Percentiles rank a stretch among this genome's conserved stretches.
Conservation (phyloP, 2,888 invertebrate genomes). For the Pimpla rufipes region DNA sequence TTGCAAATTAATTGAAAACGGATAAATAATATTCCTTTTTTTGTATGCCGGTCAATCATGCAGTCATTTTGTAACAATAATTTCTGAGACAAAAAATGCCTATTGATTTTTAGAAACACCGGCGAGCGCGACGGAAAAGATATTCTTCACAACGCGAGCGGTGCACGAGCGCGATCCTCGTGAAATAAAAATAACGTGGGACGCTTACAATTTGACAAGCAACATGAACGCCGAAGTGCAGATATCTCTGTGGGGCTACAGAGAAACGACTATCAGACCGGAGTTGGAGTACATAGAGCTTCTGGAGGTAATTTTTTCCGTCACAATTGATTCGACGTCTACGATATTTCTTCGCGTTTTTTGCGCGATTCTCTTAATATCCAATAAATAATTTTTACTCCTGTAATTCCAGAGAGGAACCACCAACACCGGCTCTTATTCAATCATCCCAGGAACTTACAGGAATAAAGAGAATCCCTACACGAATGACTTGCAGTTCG, state of each 20-base stretch:
- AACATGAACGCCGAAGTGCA: constrained; percentile 92
- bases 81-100: background rate
- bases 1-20: too few species aligned
- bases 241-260: constrained; percentile 96
- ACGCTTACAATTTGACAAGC: constrained; percentile 93
- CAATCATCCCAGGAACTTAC: constrained; percentile 91
- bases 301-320: constrained; percentile 88
- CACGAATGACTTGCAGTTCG: constrained; percentile 92
- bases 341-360: background rate
- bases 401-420: constrained; percentile 80
- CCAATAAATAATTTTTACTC: background rate
- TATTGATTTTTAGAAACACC: constrained; percentile 91
- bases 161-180: constrained; percentile 91
- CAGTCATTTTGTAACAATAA: too few species aligned
- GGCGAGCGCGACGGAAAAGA: constrained; percentile 93
- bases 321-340: background rate
- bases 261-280: constrained; percentile 93
- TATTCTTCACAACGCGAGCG: constrained; percentile 92
- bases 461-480: constrained; percentile 90
- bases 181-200: constrained; percentile 93
- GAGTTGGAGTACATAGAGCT: constrained; percentile 93
- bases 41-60: too few species aligned
- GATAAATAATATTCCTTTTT: too few species aligned
- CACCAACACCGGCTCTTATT: constrained; percentile 90
- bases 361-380: background rate